Evolutionary conservation across 2,888 invertebrate species (phyloP).

Genomic region (Pandemis corylana): DNA sequence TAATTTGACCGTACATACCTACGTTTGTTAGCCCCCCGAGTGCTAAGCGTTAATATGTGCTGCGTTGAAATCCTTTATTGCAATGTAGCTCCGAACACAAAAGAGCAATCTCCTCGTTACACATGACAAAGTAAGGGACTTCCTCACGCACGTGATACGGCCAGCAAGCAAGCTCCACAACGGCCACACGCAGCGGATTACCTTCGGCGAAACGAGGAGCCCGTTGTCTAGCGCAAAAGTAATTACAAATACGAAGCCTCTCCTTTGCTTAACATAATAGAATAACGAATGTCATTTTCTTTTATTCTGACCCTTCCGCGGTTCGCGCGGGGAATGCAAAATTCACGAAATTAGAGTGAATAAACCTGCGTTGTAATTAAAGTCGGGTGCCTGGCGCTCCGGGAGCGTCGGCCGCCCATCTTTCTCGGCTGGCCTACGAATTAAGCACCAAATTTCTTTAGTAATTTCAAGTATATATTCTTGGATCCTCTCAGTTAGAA

Average conservation of each 20-base stretch:
- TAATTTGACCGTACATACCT: background rate
- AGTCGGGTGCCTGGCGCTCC: slow-evolving; percentile 69
- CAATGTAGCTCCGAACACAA: slow-evolving; percentile 53
- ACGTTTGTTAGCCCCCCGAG: slow-evolving; percentile 2
- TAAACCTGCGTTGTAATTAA: slow-evolving; percentile 84
- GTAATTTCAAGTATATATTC: slow-evolving; percentile 84
- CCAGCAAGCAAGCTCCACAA: slow-evolving; percentile 19
- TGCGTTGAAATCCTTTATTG: slow-evolving; percentile 50
- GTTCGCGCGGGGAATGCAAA: slow-evolving; percentile 83
- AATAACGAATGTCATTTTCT: slow-evolving; percentile 85
- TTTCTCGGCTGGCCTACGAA: slow-evolving; percentile 83
- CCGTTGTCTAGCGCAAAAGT: slow-evolving; percentile 67
- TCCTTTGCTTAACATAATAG: slow-evolving; percentile 80
- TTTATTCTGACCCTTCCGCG: slow-evolving; percentile 82
- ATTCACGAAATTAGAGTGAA: slow-evolving; percentile 83
- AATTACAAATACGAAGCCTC: slow-evolving; percentile 73
- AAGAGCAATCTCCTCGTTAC: slow-evolving; percentile 56
- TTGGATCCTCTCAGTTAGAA: slow-evolving; percentile 75
- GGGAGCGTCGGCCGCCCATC: slow-evolving; percentile 75
- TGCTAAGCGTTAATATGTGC: slow-evolving; percentile 33
- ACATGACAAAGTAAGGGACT: slow-evolving; percentile 50
- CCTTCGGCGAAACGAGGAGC: slow-evolving; percentile 57
- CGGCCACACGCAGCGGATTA: slow-evolving; percentile 48
- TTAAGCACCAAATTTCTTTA: slow-evolving; percentile 83
- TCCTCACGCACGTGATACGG: slow-evolving; percentile 35